Evolutionary conservation across 2,888 invertebrate genomes (phyloP).

Genomic region (Volucella inflata): DNA sequence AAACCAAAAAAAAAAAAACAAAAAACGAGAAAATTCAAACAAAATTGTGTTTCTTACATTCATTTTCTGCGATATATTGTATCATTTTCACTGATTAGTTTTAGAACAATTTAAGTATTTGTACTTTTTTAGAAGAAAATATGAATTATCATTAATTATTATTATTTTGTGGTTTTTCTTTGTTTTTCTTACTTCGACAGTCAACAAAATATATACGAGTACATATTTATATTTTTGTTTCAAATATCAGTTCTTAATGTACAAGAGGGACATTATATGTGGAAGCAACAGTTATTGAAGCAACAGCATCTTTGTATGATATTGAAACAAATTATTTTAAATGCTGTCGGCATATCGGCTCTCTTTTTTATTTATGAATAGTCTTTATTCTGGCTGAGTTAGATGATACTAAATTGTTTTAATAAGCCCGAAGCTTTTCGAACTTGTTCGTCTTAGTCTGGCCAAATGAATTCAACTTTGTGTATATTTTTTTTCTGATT

Average conservation of each 20-base stretch:
- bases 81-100: constrained; percentile 57
- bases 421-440: too few species aligned
- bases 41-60: constrained; percentile 34
- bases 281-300: too few species aligned
- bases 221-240: constrained; percentile 3
- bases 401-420: too few species aligned
- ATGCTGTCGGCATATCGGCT: too few species aligned
- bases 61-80: constrained; percentile 57
- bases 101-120: constrained; percentile 54
- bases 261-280: neutral
- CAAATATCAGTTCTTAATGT: neutral
- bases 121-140: constrained; percentile 39
- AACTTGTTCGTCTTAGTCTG: neutral
- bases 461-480: neutral
- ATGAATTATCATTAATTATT: constrained; percentile 36
- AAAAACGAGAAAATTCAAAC: neutral
- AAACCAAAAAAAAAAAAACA: constrained; percentile 6
- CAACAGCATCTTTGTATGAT: too few species aligned
- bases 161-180: constrained; percentile 32
- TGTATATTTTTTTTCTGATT: neutral
- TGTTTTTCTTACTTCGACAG: constrained; percentile 6
- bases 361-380: too few species aligned
- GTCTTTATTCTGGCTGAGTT: too few species aligned
- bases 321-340: too few species aligned
- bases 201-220: neutral